Evolutionary conservation across 2,888 invertebrate species (phyloP), one percentile per base, ranked within the genome.

Genomic region (Oligia strigilis): DNA sequence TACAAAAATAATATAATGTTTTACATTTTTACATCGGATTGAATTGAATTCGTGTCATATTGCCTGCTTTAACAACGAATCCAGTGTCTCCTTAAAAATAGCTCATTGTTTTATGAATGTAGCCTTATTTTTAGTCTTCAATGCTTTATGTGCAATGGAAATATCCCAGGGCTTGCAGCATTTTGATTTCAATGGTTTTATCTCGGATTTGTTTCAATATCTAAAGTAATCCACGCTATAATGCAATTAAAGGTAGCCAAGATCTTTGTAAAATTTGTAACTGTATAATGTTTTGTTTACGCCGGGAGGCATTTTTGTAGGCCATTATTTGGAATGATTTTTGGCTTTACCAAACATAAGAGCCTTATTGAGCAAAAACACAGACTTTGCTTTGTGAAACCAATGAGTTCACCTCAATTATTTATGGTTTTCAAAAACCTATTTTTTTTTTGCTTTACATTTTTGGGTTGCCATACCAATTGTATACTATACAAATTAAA

Each of bases 401-500:
- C 55, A 77, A 67, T 40, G 36, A 83, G 29, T 62, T 75, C n/a
- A 55, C 36, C 1, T 43, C 19, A 36, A 40, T 46, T 58, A 4
- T 81, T 65, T 58, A 40, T 40, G 19, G 58, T 29, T 67, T 67
- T 29, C 46, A 2, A 29, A n/a, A 52, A 9, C 29, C 49, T 1
- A 9, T 58, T 62, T 36, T 40, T 43, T 29, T n/a, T 58, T 81
- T 36, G 49, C 9, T 8, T 55, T 73, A 43, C 9, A 58, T 58
- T 84, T 84, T 84, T 81, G 81, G 87, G 80, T 81, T 75, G 75
- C 60, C 67, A 80, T 81, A 85, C 81, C 83, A 87, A 87, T 87
- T 81, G 82, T 80, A 88, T 84, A 83, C 85, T 79, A 90, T 91
- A 93, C 90, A 93, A 95, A 94, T 94, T 91, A 92, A 88, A 93